Conservation (phyloP, 2,113 vertebrate species). For the Fregetta grallaria region DNA sequence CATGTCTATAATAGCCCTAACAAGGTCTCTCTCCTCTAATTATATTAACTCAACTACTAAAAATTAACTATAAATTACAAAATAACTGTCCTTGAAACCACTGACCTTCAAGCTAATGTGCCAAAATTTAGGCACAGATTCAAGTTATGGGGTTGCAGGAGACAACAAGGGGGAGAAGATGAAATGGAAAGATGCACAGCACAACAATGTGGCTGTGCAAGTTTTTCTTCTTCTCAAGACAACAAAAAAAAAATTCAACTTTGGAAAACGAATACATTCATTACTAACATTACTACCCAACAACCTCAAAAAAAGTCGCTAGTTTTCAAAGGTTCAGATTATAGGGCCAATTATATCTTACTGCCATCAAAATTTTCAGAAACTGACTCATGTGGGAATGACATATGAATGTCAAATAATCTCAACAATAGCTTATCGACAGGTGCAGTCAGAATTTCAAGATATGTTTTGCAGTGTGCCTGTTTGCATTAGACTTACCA, state of each 20-base stretch:
- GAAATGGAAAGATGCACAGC: background rate
- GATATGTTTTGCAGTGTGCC: background rate
- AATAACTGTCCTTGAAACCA: background rate
- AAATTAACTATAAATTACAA: background rate
- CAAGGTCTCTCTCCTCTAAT: background rate
- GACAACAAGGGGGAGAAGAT: background rate
- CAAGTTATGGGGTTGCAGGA: background rate
- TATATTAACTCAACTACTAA: background rate
- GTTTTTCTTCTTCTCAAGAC: background rate
- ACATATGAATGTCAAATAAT: background rate
- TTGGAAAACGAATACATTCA: background rate
- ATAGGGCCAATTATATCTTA: background rate
- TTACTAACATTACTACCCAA: background rate
- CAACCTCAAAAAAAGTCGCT: background rate
- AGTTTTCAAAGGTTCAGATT: background rate
- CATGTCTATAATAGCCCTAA: background rate
- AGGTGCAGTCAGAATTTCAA: background rate
- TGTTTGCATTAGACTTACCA: constrained; percentile 30
- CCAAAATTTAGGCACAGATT: background rate
- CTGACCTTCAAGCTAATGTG: background rate
- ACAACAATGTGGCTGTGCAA: background rate
- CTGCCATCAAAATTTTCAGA: background rate
- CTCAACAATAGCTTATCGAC: background rate
- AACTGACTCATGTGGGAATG: background rate
- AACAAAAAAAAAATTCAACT: background rate